Evolutionary conservation across 2,888 invertebrate species (phyloP).

Genomic region (Xestia ashworthii): DNA sequence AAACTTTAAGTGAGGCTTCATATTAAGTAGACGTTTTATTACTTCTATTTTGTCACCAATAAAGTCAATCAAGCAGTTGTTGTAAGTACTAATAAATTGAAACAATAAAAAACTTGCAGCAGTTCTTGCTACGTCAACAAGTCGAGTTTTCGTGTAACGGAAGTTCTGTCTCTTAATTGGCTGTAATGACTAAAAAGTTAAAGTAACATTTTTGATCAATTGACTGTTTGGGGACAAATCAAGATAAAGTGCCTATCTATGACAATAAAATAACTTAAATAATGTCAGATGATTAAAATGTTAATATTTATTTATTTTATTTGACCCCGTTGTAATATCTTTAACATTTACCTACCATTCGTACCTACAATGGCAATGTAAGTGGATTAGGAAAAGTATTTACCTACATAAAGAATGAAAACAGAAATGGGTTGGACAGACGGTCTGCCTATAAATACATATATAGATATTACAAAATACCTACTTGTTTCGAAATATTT

Average conservation of each 20-base stretch:
- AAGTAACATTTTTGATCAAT: constrained; percentile 27
- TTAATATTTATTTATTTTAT: constrained; percentile 28
- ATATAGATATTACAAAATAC: background rate
- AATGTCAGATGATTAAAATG: constrained; percentile 35
- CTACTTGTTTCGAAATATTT: background rate
- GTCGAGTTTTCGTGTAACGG: background rate
- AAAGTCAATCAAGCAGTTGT: background rate
- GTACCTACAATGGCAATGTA: constrained; percentile 16
- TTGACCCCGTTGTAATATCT: constrained; percentile 15
- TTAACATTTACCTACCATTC: background rate
- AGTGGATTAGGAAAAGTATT: background rate
- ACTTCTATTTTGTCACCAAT: background rate
- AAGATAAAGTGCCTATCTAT: constrained; percentile 47
- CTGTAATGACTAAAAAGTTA: constrained; percentile 6
- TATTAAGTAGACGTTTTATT: background rate
- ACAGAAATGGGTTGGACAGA: background rate
- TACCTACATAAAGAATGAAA: background rate
- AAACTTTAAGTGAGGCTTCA: background rate
- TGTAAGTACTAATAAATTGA: background rate
- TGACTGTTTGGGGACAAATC: constrained; percentile 41
- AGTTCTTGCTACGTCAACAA: background rate
- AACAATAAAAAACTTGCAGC: background rate
- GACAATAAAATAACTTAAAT: constrained; percentile 40
- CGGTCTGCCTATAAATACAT: background rate
- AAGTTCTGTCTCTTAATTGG: constrained; percentile 26